Percentiles rank a stretch among this genome's conserved stretches.
phyloP scores from a whole-genome alignment of 2,888 invertebrate species.

The Hydrotaea diabolus region DNA sequence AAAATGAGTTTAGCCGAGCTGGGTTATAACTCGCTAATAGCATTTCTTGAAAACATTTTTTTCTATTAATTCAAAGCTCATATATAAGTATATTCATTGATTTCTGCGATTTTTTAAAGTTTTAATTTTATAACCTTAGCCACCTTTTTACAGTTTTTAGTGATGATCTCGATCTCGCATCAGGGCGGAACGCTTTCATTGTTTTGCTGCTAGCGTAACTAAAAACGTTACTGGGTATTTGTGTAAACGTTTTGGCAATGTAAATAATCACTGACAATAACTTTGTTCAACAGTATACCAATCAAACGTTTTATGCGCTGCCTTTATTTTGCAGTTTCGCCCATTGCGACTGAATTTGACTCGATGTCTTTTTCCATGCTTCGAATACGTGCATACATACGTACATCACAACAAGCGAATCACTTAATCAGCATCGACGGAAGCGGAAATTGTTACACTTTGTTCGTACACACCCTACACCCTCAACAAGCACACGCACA shows the following conservation, averaged over 20 bases:
- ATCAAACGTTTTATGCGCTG: constrained; percentile 54
- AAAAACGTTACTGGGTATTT: not conserved
- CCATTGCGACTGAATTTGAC: not conserved
- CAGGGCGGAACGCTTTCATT: too few species aligned
- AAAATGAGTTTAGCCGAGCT: too few species aligned
- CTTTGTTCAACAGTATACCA: constrained; percentile 57
- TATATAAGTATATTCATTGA: too few species aligned
- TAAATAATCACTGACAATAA: constrained; percentile 64
- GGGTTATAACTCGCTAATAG: too few species aligned
- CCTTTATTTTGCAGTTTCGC: constrained; percentile 34
- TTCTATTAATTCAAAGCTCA: too few species aligned
- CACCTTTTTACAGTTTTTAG: too few species aligned
- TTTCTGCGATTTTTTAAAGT: too few species aligned
- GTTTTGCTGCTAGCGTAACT: too few species aligned
- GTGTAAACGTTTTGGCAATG: constrained; percentile 34
- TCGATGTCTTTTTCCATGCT: not conserved
- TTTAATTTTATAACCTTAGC: too few species aligned
- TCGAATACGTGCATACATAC: constrained; percentile 15
- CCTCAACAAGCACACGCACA: constrained; percentile 36
- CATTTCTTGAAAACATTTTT: too few species aligned
- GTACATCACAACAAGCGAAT: constrained; percentile 61
- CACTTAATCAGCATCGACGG: constrained; percentile 66
- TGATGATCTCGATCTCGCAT: too few species aligned
- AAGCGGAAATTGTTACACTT: constrained; percentile 68
- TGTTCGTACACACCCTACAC: constrained; percentile 60